A percentile compares a stretch with the other conserved stretches of the same genome.
These are phyloP conservation scores for Nipponacmea schrenckii DNA, from an alignment of 2,888 invertebrate genomes.

Conservation along the genomic window DNA sequence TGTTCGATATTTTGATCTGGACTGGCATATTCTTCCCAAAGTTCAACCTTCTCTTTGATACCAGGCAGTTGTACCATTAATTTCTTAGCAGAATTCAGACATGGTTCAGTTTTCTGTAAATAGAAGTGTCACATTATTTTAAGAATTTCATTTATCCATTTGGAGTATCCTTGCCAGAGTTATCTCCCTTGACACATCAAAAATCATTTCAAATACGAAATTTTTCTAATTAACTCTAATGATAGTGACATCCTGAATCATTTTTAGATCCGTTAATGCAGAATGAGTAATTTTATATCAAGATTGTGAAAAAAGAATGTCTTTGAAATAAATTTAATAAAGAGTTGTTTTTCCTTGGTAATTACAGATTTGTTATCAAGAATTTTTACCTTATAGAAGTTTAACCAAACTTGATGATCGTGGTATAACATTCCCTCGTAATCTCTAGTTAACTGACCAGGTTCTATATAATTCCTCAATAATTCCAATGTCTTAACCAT, in stretches of 20 bases:
- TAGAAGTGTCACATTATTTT: conserved; percentile 14
- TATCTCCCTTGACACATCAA: no score
- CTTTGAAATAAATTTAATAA: no score
- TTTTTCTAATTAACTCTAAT: no score
- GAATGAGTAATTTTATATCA: no score
- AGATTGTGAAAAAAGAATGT: no score
- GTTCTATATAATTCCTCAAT: conserved; percentile 46
- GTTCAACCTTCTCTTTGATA: conserved; percentile 44
- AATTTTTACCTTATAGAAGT: conserved; percentile 49
- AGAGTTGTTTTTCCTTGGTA: no score
- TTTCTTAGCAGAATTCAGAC: conserved; percentile 39
- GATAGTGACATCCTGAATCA: no score
- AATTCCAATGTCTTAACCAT: conserved; percentile 42
- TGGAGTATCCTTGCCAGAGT: no score
- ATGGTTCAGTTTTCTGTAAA: conserved; percentile 51
- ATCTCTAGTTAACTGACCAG: conserved; percentile 49
- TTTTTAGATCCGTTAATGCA: no score
- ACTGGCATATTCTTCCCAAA: conserved; percentile 50
- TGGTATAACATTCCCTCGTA: conserved; percentile 55
- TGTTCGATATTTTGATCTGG: conserved; percentile 29
- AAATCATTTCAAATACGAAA: no score
- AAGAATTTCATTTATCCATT: no score
- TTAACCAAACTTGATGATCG: conserved; percentile 51
- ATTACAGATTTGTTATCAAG: no score
- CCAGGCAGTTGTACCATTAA: conserved; percentile 41